Evolutionary conservation across 2,113 vertebrate species (phyloP).

Genomic region (Sciurus niger): DNA sequence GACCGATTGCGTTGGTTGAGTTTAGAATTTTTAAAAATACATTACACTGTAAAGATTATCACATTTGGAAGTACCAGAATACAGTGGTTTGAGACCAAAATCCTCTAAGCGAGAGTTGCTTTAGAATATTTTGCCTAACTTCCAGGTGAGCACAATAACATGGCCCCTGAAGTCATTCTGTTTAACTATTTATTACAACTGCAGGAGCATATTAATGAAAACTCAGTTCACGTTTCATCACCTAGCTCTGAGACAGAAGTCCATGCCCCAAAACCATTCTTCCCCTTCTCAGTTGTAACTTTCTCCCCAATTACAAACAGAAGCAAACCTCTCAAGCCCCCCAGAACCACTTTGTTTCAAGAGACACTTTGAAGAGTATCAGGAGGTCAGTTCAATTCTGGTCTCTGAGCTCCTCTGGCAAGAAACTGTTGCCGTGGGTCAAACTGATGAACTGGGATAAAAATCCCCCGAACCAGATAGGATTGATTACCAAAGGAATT

Average conservation of each 20-base stretch:
- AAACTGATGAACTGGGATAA: constrained; percentile 11
- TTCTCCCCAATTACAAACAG: neutral
- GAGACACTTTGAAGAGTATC: neutral
- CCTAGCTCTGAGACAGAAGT: neutral
- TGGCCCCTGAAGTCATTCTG: neutral
- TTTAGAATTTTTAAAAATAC: neutral
- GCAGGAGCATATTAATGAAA: neutral
- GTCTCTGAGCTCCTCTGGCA: neutral
- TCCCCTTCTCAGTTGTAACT: neutral
- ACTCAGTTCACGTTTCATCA: neutral
- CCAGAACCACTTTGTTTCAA: neutral
- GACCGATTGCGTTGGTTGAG: neutral
- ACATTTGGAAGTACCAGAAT: neutral
- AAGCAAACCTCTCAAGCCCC: neutral
- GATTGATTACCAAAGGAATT: neutral
- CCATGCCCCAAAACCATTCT: neutral
- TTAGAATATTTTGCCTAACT: neutral
- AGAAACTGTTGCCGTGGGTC: neutral
- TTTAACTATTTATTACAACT: neutral
- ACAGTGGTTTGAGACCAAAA: neutral
- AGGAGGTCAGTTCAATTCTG: neutral
- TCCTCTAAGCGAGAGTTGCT: neutral
- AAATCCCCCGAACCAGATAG: neutral
- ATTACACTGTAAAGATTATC: neutral
- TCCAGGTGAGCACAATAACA: neutral